Evolutionary conservation across 2,113 vertebrate species (phyloP), one percentile per base, ranked within the genome.

Genomic region (Catharus fuscescens): DNA sequence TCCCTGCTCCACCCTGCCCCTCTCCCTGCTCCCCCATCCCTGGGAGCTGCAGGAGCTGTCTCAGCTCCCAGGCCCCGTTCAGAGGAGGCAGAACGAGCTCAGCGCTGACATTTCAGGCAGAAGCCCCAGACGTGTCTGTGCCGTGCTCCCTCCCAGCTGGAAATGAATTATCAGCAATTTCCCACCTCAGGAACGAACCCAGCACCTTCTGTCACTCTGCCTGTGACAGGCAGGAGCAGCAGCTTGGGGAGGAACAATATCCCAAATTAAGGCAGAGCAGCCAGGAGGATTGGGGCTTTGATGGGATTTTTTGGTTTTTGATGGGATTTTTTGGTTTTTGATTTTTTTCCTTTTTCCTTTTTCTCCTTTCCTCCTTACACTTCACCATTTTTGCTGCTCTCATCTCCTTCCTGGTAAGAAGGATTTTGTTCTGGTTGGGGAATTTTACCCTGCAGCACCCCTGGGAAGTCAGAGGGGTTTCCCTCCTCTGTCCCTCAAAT

Each of bases 91-190:
- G 42, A 34, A 69, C 6, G 38, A 47, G 50, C 74, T 38, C 16
- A 62, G 54, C 34, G 8, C 3, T 62, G 64, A 76, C 59, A 54
- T 67, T 77, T 69, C 9, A 19, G 13, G 32, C 38, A 90, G 76
- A 36, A 90, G 66, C 31, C 85, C 82, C 77, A 42, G 48, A 42
- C 1, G 10, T 5, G 21, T 17, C 76, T 14, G 48, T 10, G 6
- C 47, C 3, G 13, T 5, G 2, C 8, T 50, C 76, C 80, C 62
- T 86, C 80, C 42, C 69, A 40, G 80, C 88, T 72, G 82, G 88
- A 92, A 95, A 95, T 88, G 88, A 93, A 95, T 95, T 60, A 88
- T 93, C 92, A 92, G 94, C 95, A 12, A 91, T 94, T 95, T 93
- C 83, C 92, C 93, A 91, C 80, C 92, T 92, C 54, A 5, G 92